These are phyloP conservation scores for Cinclus cinclus DNA, from an alignment of 2,113 vertebrate genomes.

Conservation along the genomic window DNA sequence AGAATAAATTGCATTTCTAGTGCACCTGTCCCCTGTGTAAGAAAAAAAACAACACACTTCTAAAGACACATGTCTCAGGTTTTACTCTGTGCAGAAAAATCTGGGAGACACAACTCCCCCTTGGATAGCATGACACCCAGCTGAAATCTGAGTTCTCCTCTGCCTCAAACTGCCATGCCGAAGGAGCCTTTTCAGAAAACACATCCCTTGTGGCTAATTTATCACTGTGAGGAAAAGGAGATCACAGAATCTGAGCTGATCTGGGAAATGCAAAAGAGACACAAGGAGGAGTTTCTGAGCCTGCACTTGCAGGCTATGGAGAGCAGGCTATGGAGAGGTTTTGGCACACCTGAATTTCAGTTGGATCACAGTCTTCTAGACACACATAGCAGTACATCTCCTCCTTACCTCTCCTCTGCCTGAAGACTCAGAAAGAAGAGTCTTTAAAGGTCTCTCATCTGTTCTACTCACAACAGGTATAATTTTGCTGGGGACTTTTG, in stretches of 20 bases:
- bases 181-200: not conserved
- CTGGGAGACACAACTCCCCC: not conserved
- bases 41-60: not conserved
- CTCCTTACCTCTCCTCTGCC: not conserved
- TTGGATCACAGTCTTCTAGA: not conserved
- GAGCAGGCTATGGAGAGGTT: not conserved
- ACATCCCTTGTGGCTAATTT: not conserved
- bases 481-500: not conserved
- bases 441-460: not conserved
- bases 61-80: not conserved
- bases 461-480: not conserved
- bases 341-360: not conserved
- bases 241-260: not conserved
- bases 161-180: not conserved
- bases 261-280: not conserved
- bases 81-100: not conserved
- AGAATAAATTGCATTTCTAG: not conserved
- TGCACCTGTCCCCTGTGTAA: not conserved
- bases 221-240: not conserved
- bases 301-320: rapidly evolving
- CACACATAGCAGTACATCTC: rapidly evolving
- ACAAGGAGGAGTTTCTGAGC: not conserved
- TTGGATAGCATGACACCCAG: not conserved
- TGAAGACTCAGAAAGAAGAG: not conserved
- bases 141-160: not conserved